Percentiles rank a stretch among this genome's conserved stretches.
phyloP scores from a whole-genome alignment of 2,113 vertebrate genomes.

The Haemorhous mexicanus region DNA sequence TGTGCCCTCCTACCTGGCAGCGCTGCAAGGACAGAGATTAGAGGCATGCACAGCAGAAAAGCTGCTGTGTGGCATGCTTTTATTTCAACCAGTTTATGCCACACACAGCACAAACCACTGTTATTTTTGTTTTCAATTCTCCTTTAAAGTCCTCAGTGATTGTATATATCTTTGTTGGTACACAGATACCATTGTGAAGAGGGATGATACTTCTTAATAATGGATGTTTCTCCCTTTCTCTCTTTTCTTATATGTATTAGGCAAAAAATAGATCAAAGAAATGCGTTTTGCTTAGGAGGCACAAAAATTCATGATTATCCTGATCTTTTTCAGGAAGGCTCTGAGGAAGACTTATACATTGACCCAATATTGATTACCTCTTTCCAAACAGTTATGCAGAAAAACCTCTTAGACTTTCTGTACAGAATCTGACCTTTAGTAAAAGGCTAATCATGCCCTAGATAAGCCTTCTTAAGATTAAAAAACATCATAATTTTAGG shows the following conservation, averaged over 20 bases:
- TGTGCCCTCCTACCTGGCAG: slow-evolving; percentile 15
- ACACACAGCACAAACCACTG: not conserved
- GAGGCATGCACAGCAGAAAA: slow-evolving; percentile 13
- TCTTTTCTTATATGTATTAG: not conserved
- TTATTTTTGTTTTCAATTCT: not conserved
- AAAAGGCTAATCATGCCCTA: not conserved
- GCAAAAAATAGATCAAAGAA: not conserved
- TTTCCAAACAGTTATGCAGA: not conserved
- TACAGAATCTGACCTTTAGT: not conserved
- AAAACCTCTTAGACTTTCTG: not conserved
- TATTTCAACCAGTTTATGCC: not conserved
- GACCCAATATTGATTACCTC: not conserved
- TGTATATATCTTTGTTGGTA: not conserved
- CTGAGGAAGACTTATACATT: not conserved
- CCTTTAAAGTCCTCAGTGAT: not conserved
- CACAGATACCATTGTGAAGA: not conserved
- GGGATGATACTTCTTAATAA: not conserved
- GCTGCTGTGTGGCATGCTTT: slow-evolving; percentile 8
- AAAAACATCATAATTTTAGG: not conserved
- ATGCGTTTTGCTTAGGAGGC: not conserved
- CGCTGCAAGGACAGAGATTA: not conserved
- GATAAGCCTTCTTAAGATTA: not conserved
- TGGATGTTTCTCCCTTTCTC: not conserved
- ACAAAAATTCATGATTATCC: not conserved
- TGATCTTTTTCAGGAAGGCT: not conserved